phyloP scores from a whole-genome alignment of 2,888 invertebrate species.

The Urechis unicinctus region DNA sequence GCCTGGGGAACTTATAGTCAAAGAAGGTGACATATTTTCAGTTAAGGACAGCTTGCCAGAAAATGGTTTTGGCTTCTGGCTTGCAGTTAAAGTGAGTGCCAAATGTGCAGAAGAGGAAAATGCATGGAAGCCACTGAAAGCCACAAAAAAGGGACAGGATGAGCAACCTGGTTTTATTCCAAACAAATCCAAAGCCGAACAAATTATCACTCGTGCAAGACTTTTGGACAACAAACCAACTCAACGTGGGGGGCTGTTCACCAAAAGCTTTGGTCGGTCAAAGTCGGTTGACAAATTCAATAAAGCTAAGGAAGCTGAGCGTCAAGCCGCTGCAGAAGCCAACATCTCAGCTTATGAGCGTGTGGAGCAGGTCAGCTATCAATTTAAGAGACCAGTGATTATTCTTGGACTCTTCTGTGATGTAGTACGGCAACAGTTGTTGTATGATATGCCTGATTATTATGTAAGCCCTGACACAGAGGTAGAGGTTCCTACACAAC shows the following conservation, averaged over 20 bases:
- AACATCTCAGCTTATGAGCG: constrained; percentile 18
- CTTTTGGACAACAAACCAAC: constrained; percentile 5
- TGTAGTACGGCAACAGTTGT: constrained; percentile 14
- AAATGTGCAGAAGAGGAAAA: neutral
- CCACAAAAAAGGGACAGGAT: constrained; percentile 6
- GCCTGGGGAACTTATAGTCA: constrained; percentile 16
- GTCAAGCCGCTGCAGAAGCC: constrained; percentile 2
- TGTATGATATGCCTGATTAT: constrained; percentile 15
- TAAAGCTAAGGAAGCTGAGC: constrained; percentile 11
- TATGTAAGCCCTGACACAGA: constrained; percentile 14
- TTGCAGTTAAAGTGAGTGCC: constrained; percentile 14
- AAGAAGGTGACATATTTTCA: constrained; percentile 20
- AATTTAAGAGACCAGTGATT: constrained; percentile 17
- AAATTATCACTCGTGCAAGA: constrained; percentile 15
- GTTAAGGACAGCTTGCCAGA: constrained; percentile 21
- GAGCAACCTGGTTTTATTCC: constrained; percentile 18
- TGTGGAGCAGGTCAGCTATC: constrained; percentile 13
- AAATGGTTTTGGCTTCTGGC: constrained; percentile 20
- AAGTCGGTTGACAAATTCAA: constrained; percentile 20
- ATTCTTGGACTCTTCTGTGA: constrained; percentile 24
- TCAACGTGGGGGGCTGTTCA: constrained; percentile 15
- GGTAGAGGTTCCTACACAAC: constrained; percentile 11
- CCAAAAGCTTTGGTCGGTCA: constrained; percentile 18
- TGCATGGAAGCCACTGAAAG: neutral
- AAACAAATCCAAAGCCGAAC: constrained; percentile 18